These are phyloP conservation scores for Piliocolobus tephrosceles DNA, from an alignment of 2,113 vertebrate genomes.

Conservation along the genomic window DNA sequence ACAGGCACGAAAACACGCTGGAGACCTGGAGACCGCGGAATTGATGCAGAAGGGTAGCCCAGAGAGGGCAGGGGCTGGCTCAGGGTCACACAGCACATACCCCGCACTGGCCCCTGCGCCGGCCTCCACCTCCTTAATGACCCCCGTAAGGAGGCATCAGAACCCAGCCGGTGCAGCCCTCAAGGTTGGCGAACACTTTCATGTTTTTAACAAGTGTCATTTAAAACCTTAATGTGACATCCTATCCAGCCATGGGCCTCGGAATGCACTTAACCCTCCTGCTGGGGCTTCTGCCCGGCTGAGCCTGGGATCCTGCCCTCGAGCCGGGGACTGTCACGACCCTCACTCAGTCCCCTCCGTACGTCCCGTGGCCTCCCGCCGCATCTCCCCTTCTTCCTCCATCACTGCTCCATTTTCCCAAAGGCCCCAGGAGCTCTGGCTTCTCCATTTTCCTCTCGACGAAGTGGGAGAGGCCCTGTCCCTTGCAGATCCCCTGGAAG, in stretches of 20 bases:
- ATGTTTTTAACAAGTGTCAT: not conserved
- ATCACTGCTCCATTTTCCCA: not conserved
- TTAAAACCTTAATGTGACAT: not conserved
- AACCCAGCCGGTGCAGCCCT: not conserved
- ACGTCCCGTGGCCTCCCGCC: accelerated
- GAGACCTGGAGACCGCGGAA: not conserved
- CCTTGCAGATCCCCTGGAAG: accelerated
- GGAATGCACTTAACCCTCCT: too few relatives aligned
- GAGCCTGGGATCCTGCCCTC: not conserved
- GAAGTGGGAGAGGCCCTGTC: not conserved
- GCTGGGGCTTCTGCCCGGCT: not conserved
- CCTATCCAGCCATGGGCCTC: not conserved
- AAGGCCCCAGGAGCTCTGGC: not conserved
- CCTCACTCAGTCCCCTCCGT: too few relatives aligned
- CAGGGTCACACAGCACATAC: accelerated
- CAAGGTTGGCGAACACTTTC: not conserved
- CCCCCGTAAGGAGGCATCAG: not conserved
- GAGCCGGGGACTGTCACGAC: accelerated
- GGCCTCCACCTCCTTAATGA: not conserved
- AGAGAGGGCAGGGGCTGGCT: not conserved
- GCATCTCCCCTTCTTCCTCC: not conserved
- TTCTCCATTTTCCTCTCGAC: not conserved
- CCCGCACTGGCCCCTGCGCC: too few relatives aligned
- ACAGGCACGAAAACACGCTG: accelerated
- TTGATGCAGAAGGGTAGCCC: too few relatives aligned